Percentiles rank a stretch among this genome's conserved stretches.
These are phyloP conservation scores for Barbus barbus DNA, from an alignment of 2,113 vertebrate genomes.

Conservation along the genomic window DNA sequence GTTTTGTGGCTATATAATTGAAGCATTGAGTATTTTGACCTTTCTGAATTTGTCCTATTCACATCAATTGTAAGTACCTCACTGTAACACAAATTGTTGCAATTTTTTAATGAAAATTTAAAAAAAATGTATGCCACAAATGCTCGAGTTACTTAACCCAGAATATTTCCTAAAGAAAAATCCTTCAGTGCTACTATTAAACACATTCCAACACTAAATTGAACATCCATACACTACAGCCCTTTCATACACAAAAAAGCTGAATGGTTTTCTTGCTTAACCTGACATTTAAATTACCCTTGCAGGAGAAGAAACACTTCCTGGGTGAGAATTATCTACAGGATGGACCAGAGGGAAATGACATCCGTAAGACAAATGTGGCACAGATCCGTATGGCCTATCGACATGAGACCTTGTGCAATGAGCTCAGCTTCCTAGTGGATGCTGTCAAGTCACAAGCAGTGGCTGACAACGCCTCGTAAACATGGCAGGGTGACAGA, in stretches of 20 bases:
- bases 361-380: slow-evolving; percentile 93
- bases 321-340: slow-evolving; percentile 88
- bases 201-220: background rate
- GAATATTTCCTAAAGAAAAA: background rate
- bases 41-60: too few relatives aligned
- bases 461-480: slow-evolving; percentile 44
- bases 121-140: too few relatives aligned
- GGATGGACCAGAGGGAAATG: slow-evolving; percentile 91
- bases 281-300: background rate
- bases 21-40: too few relatives aligned
- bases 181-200: background rate
- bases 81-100: too few relatives aligned
- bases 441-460: slow-evolving; percentile 86
- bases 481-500: background rate
- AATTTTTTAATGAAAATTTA: too few relatives aligned
- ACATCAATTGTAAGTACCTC: too few relatives aligned
- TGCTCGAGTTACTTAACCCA: background rate
- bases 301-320: slow-evolving; percentile 94
- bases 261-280: background rate
- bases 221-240: background rate
- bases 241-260: background rate
- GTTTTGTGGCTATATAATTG: too few relatives aligned
- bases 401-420: slow-evolving; percentile 90
- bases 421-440: slow-evolving; percentile 93
- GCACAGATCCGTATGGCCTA: slow-evolving; percentile 96